Evolutionary conservation across 2,888 invertebrate species (phyloP), one percentile per base, ranked within the genome.

Genomic region (Acrobasis consociella): DNA sequence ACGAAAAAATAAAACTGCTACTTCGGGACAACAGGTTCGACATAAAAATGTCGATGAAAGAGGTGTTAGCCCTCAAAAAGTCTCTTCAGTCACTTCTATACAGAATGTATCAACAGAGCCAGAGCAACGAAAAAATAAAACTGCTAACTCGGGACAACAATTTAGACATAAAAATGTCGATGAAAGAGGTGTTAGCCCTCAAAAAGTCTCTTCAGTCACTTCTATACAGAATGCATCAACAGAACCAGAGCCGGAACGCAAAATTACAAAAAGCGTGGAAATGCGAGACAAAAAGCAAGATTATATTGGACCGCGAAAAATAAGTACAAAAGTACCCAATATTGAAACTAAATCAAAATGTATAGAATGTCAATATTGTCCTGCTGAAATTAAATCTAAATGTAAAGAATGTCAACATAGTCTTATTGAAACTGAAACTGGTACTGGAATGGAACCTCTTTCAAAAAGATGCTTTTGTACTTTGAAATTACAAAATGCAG

Each of bases 11-110:
- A 42, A 42, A 42, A 42, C 42, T 2, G 11, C 11, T 5, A 13
- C 8, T 10, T 11, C 42, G 13, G 42, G 13, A 13, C 46, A 46
- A 46, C 46, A 46, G n/a, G 3, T 46, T 11, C n/a, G 46, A 46
- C 46, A 46, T 46, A 46, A 46, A n/a, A n/a, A 5, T 5, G 1
- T 5, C 11, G 46, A 11, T 46, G 1, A 46, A 13, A 46, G 3
- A 46, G 10, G 10, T n/a, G 11, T 13, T 2, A 42, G 11, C 0
- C 13, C 10, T 42, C 1, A 42, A 10, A 42, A 13, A 42, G 3
- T n/a, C 63, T 65, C 31, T 64, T 69, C 38, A 71, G 71, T 74
- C 75, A 52, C n/a, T 73, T 75, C 65, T 72, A 64, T 49, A 73
- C n/a, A 73, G 62, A 63, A 69, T 31, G 7, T 7, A 31, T 31